phyloP scores from a whole-genome alignment of 2,888 invertebrate species.

The Cantharis flavilabris region DNA sequence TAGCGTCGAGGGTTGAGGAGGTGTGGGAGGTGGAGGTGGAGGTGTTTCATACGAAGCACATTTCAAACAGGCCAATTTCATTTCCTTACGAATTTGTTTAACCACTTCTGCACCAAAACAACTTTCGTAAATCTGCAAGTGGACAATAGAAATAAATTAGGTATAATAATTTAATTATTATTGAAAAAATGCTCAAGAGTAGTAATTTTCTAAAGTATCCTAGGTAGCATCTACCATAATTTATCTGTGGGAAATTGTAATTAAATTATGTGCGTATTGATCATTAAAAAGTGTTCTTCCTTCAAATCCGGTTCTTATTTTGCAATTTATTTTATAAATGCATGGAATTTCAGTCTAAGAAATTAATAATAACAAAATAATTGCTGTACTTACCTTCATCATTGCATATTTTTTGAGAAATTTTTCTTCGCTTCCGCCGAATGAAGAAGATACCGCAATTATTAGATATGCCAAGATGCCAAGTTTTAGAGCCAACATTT shows the following conservation, averaged over 20 bases:
- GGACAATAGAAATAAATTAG: neutral
- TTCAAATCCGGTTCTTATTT: neutral
- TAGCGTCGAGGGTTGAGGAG: constrained; percentile 16
- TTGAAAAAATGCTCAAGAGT: neutral
- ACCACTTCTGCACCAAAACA: constrained; percentile 71
- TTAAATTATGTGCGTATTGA: neutral
- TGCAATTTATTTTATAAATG: constrained; percentile 9
- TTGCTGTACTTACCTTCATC: constrained; percentile 63
- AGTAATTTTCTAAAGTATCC: neutral
- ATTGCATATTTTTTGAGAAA: constrained; percentile 74
- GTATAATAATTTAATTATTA: neutral
- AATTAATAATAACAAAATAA: constrained; percentile 1
- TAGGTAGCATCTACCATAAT: neutral
- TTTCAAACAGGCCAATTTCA: constrained; percentile 69
- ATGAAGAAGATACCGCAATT: constrained; percentile 23
- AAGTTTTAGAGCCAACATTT: constrained; percentile 7
- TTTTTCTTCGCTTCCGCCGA: constrained; percentile 66
- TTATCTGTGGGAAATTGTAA: neutral
- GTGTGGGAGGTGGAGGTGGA: constrained; percentile 21
- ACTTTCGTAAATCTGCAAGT: constrained; percentile 70
- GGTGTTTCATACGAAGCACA: constrained; percentile 61
- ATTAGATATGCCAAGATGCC: constrained; percentile 12
- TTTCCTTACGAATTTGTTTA: constrained; percentile 69
- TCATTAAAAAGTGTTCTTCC: neutral
- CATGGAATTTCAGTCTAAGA: neutral